Percentiles rank a stretch among this genome's conserved stretches.
Evolutionary conservation across 1,140 invertebrate genomes (phyloP).

Genomic region (Zaprionus capensis): DNA sequence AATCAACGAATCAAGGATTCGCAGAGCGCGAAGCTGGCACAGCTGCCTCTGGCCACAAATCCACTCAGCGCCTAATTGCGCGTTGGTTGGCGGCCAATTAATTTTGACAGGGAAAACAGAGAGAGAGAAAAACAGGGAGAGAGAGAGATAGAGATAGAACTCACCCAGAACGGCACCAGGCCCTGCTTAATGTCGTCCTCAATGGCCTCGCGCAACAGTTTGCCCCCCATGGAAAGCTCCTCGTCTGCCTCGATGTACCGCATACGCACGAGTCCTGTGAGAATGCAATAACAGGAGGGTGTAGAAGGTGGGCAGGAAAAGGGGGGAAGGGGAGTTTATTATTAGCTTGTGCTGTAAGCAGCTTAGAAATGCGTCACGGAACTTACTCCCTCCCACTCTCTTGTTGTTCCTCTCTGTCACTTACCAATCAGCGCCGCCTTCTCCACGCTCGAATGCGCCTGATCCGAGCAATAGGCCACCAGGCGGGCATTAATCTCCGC

Average conservation of each 20-base stretch:
- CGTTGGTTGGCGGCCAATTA: conserved; percentile 66
- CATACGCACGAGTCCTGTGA: conserved; percentile 93
- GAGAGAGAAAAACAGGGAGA: neutral
- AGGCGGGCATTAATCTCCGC: conserved; percentile 95
- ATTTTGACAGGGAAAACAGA: conserved; percentile 63
- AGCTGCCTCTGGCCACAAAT: conserved; percentile 51
- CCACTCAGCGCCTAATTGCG: conserved; percentile 54
- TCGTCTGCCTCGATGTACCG: conserved; percentile 95
- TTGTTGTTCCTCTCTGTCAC: conserved; percentile 22
- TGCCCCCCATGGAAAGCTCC: conserved; percentile 92
- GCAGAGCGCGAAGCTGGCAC: conserved; percentile 12
- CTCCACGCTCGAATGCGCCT: conserved; percentile 98
- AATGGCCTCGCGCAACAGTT: conserved; percentile 91
- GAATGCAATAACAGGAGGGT: neutral
- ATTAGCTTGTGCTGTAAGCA: conserved; percentile 44
- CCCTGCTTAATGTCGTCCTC: conserved; percentile 93
- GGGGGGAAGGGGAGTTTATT: conserved; percentile 9
- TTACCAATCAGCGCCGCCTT: conserved; percentile 94
- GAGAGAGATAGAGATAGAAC: conserved; percentile 11
- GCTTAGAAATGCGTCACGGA: conserved; percentile 42
- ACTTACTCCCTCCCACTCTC: neutral
- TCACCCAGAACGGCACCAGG: conserved; percentile 97
- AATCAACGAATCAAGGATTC: conserved; percentile 34
- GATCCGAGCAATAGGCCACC: conserved; percentile 97
- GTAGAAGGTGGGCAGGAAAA: neutral